Base-by-base conservation (phyloP, 2,888 invertebrate genomes). In the Myopa tessellatipennis region DNA sequence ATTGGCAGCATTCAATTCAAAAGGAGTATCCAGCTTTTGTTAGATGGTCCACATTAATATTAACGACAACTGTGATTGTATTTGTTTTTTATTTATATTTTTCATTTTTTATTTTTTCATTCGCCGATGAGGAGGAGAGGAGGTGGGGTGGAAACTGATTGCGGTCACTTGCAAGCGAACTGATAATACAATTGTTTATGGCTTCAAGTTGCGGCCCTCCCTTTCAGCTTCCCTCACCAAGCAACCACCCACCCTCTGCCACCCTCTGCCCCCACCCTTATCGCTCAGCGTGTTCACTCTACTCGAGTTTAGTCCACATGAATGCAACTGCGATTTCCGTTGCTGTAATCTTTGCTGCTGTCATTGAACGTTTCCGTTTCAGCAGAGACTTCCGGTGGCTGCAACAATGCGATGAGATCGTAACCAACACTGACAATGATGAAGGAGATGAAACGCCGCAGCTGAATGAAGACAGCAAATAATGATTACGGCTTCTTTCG, bases 361-460 rank as follows among this genome's bases (percentile, higher is more conserved):
- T 69, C 75, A 75, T 75, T 68, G 75, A 69, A 69, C 68, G 75
- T 45, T 75, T 75, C 75, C 75, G 75, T 68, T 69, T 60, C 75
- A 69, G 60, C 68, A 75, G 69, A 75, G 75, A 75, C 68, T 69
- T 75, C 75, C 75, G 75, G 75, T 75, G n/a, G 61, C 60, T n/a
- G 14, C 26, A 34, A 50, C 69, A 69, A 26, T 52, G 7, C 70
- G 55, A 52, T 18, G 52, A 52, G 4, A 52, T 34, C 34, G 69
- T 16, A 14, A 18, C 34, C 55, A 10, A 5, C 52, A 14, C 14
- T 70, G 69, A 72, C 58, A 60, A 40, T 38, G 38, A 60, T 7
- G 55, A 26, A 58, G 40, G 55, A 40, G 55, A 60, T 58, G 52
- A 65, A 58, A 55, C 36, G 58, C 26, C 26, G 16, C 26, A 69